phyloP scores from a whole-genome alignment of 2,797 vertebrate genomes.

The Naso thynnoides region DNA sequence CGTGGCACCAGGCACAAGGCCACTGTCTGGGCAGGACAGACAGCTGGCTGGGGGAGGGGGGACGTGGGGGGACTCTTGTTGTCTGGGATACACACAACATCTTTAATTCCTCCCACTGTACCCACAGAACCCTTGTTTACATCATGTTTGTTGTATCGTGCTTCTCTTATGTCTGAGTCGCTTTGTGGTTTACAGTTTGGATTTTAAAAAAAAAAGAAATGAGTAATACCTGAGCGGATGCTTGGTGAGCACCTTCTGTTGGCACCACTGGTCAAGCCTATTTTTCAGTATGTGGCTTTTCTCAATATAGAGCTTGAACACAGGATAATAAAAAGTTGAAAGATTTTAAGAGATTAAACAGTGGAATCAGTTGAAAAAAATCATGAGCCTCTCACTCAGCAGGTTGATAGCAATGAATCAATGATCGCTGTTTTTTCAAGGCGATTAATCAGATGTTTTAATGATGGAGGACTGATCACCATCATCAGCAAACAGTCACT shows the following conservation, averaged over 20 bases:
- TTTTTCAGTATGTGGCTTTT: background rate
- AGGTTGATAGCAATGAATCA: background rate
- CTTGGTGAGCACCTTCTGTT: background rate
- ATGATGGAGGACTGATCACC: background rate
- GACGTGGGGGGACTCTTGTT: conserved; percentile 25
- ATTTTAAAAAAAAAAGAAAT: background rate
- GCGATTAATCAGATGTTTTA: no score
- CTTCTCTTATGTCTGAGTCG: background rate
- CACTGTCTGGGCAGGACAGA: conserved; percentile 76
- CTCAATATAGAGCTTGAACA: background rate
- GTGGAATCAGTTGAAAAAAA: background rate
- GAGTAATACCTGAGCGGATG: conserved; percentile 10
- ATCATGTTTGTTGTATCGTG: conserved; percentile 15
- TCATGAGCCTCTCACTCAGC: background rate
- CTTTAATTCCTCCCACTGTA: conserved; percentile 47
- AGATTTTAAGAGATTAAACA: background rate
- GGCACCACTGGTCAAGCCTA: background rate
- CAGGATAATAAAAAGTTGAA: background rate
- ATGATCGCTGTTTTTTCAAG: background rate
- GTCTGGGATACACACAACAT: conserved; percentile 52
- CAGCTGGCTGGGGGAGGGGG: conserved; percentile 63
- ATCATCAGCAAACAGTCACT: background rate
- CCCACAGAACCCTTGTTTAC: conserved; percentile 49
- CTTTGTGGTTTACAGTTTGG: background rate
- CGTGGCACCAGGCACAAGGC: conserved; percentile 74